Conservation (phyloP, 2,888 invertebrate species). For the Epiblema foenella region DNA sequence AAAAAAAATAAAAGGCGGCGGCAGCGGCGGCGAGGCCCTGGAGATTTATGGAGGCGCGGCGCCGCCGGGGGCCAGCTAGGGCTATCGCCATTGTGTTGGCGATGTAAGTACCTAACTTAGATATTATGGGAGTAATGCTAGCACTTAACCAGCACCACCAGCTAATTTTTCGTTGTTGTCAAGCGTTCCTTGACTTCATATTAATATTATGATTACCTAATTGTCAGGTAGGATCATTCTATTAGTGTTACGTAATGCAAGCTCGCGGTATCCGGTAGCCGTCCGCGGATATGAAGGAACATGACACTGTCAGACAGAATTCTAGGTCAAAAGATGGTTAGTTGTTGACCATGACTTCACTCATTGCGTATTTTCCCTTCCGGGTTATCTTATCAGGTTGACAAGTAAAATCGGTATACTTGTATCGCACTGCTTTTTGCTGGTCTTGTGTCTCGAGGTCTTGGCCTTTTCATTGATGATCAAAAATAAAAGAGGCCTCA, state of each 20-base stretch:
- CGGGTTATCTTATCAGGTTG: background rate
- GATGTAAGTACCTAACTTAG: background rate
- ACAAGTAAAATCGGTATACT: background rate
- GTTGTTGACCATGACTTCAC: background rate
- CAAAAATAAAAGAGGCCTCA: too few species aligned
- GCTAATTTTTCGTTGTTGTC: background rate
- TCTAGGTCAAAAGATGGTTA: conserved; percentile 1
- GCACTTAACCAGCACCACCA: background rate
- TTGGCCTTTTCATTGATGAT: background rate
- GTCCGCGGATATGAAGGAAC: background rate
- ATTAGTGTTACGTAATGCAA: background rate
- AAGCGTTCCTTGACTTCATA: background rate
- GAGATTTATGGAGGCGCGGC: conserved; percentile 81
- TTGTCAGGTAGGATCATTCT: background rate
- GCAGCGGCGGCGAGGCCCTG: conserved; percentile 59
- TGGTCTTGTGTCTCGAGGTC: background rate
- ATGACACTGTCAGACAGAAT: background rate
- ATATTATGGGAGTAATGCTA: background rate
- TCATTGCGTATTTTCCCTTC: background rate
- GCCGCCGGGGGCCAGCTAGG: conserved; percentile 69
- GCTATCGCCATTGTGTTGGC: conserved; percentile 4
- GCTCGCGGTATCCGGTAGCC: background rate
- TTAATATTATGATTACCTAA: background rate
- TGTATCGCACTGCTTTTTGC: background rate
- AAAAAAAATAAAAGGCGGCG: conserved; percentile 65